phyloP scores from a whole-genome alignment of 2,888 invertebrate species.

The Diploptera punctata region DNA sequence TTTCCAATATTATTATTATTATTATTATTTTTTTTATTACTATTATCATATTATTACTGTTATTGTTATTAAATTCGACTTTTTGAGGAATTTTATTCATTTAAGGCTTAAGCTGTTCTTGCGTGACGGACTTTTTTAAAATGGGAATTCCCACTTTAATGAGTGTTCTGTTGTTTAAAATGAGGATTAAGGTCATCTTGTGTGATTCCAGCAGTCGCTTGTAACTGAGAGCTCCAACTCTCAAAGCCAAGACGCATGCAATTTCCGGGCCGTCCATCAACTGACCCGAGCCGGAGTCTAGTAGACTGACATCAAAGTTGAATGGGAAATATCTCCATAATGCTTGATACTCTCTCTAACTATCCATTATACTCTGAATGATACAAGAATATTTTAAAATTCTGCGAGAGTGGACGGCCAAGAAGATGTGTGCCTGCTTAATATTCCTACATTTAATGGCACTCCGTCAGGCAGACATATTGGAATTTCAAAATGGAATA shows the following conservation, averaged over 20 bases:
- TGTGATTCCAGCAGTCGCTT: conserved; percentile 8
- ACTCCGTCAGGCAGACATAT: conserved; percentile 10
- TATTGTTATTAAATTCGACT: too few relatives aligned
- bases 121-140: too few relatives aligned
- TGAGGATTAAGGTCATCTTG: too few relatives aligned
- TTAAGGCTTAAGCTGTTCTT: too few relatives aligned
- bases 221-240: background rate
- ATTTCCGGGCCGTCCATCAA: conserved; percentile 36
- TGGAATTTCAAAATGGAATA: conserved; percentile 13
- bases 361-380: conserved; percentile 17
- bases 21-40: too few relatives aligned
- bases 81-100: too few relatives aligned
- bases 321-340: conserved; percentile 13
- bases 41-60: too few relatives aligned
- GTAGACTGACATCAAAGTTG: conserved; percentile 3
- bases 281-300: conserved; percentile 17
- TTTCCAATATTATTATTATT: too few relatives aligned
- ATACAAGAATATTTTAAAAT: background rate
- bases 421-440: background rate
- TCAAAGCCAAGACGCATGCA: conserved; percentile 34
- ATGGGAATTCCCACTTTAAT: too few relatives aligned
- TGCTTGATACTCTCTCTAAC: conserved; percentile 20
- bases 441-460: background rate
- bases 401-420: background rate
- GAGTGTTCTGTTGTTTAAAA: too few relatives aligned